Evolutionary conservation across 1,140 invertebrate species (phyloP).

Genomic region (Meloidogyne exigua): DNA sequence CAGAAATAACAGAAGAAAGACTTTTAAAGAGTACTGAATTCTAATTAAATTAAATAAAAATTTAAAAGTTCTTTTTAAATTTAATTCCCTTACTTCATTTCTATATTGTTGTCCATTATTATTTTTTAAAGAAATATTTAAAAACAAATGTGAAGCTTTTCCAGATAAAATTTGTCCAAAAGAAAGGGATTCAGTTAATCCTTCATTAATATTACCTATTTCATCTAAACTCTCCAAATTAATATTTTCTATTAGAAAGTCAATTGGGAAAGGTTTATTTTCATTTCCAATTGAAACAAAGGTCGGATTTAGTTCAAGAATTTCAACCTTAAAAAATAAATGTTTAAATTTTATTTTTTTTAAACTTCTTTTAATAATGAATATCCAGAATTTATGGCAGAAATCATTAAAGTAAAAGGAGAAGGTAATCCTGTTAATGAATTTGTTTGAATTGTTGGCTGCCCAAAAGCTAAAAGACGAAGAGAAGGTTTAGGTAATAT

Average conservation of each 20-base stretch:
- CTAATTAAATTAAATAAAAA: not conserved
- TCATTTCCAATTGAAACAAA: constrained; percentile 1
- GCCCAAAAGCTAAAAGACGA: constrained; percentile 14
- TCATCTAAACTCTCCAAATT: not conserved
- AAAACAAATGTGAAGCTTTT: constrained; percentile 9
- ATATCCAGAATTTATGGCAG: constrained; percentile 17
- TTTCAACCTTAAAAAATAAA: constrained; percentile 8
- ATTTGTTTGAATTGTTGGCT: not conserved
- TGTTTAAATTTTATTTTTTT: not conserved
- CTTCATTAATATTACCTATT: not conserved
- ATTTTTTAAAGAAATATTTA: constrained; percentile 6
- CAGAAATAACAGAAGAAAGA: constrained; percentile 21
- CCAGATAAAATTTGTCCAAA: constrained; percentile 24
- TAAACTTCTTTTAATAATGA: not conserved
- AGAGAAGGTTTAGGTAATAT: constrained; percentile 11
- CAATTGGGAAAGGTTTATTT: not conserved
- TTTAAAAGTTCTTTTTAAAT: no score
- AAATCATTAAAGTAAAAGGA: constrained; percentile 7
- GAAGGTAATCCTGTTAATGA: not conserved
- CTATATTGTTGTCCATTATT: not conserved
- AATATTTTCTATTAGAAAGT: not conserved
- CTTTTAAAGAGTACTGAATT: constrained; percentile 4
- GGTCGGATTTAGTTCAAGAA: constrained; percentile 9
- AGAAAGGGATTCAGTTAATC: not conserved
- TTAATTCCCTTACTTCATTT: not conserved